Conservation (phyloP, 1,140 invertebrate species). For the Drosophila gunungcola region DNA sequence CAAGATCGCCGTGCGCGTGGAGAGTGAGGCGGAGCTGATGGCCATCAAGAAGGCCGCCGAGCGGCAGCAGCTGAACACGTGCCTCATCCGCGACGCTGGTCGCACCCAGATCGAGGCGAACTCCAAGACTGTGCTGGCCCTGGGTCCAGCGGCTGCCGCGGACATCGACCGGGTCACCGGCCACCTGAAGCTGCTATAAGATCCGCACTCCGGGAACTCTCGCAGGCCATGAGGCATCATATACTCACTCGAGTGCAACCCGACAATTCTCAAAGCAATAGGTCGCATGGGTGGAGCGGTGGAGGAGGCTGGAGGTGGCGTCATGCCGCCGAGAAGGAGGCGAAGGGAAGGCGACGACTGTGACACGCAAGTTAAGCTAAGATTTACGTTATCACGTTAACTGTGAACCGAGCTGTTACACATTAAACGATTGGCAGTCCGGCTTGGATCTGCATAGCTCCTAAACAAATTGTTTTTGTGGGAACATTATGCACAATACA, state of each 20-base stretch:
- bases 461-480: slow-evolving; percentile 13
- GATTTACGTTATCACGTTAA: slow-evolving; percentile 53
- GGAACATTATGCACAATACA: background rate
- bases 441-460: slow-evolving; percentile 32
- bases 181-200: slow-evolving; percentile 93
- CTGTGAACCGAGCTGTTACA: slow-evolving; percentile 63
- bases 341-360: slow-evolving; percentile 37
- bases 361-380: slow-evolving; percentile 60
- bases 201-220: slow-evolving; percentile 7
- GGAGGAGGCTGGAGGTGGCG: slow-evolving; percentile 8
- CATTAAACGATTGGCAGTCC: slow-evolving; percentile 58
- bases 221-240: slow-evolving; percentile 29
- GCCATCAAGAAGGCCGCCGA: slow-evolving; percentile 89
- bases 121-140: slow-evolving; percentile 93
- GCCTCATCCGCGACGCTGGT: slow-evolving; percentile 94
- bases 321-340: slow-evolving; percentile 8
- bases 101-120: slow-evolving; percentile 95
- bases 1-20: slow-evolving; percentile 92
- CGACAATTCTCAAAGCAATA: slow-evolving; percentile 68
- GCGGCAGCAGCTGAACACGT: slow-evolving; percentile 88
- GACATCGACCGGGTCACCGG: slow-evolving; percentile 93
- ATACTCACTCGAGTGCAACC: slow-evolving; percentile 26
- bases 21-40: slow-evolving; percentile 88
- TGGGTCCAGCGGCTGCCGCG: slow-evolving; percentile 93
- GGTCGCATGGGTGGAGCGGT: slow-evolving; percentile 15